phyloP scores from a whole-genome alignment of 1,140 invertebrate species.

The Eurosta solidaginis region DNA sequence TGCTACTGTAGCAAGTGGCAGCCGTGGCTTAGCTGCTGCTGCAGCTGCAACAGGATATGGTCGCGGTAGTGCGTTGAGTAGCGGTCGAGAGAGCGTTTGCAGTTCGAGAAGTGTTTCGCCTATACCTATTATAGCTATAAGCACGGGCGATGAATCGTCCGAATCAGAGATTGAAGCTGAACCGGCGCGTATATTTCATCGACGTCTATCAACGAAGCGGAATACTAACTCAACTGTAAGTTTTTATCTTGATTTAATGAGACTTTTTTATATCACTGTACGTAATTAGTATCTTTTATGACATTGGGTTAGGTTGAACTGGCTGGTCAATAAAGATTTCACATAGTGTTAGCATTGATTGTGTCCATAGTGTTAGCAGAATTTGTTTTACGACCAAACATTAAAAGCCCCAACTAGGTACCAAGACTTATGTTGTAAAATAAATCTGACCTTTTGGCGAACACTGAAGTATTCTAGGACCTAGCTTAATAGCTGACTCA shows the following conservation, averaged over 20 bases:
- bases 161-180: slow-evolving; percentile 72
- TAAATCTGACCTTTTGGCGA: too few species aligned
- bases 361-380: too few species aligned
- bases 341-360: too few species aligned
- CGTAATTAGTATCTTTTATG: too few species aligned
- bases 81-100: slow-evolving; percentile 43
- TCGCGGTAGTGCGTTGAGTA: slow-evolving; percentile 22
- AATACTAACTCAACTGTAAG: slow-evolving; percentile 68
- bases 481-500: too few species aligned
- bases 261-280: not conserved
- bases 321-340: too few species aligned
- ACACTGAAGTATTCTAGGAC: too few species aligned
- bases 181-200: slow-evolving; percentile 68
- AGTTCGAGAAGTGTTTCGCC: slow-evolving; percentile 51
- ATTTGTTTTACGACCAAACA: too few species aligned
- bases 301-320: too few species aligned
- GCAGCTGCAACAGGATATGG: not conserved
- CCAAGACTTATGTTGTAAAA: too few species aligned
- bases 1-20: slow-evolving; percentile 32
- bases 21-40: not conserved
- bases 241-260: not conserved
- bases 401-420: too few species aligned
- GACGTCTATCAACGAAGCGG: slow-evolving; percentile 70
- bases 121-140: slow-evolving; percentile 53
- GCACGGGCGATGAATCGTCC: slow-evolving; percentile 60